Evolutionary conservation across 1,140 invertebrate genomes (phyloP), one percentile per base, ranked within the genome.

Genomic region (Pectinophora gossypiella): DNA sequence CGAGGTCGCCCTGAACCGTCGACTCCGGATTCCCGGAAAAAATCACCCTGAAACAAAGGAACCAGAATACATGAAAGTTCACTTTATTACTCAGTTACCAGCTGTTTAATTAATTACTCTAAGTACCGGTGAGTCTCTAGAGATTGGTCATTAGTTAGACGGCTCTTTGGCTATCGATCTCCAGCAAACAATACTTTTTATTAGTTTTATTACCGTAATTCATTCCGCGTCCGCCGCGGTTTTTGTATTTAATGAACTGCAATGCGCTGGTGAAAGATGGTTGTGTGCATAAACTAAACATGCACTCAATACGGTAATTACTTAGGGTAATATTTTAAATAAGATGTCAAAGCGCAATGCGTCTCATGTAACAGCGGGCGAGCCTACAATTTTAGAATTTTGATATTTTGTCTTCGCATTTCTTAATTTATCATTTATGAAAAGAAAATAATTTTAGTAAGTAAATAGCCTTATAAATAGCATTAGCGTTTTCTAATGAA

Each of bases 81-180:
- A 72, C 64, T 73, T 69, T 59, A 63, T 58, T 74, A 73, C 61
- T 74, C 59, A 65, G 74, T 68, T 72, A 66, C 63, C 67, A 56
- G 45, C 54, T 54, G 61, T 79, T 75, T 78, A 76, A 81, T 83
- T 82, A 83, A 85, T 85, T 83, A 85, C 56, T 65, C 64, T 71
- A 75, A 85, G 82, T 85, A 76, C 76, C 79, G 79, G 76, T 78
- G 76, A 78, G 72, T 72, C 79, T 68, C 73, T 43, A 44, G 79
- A 74, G 76, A 79, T 80, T 72, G 78, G 72, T 80, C 78, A 82
- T 84, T 82, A 83, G 84, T 85, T 82, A 79, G 71, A 70, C 67
- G 69, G 54, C 59, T 70, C 71, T 74, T 68, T 59, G 63, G 50
- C 71, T 58, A 85, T 85, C 77, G 79, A 83, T 85, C 76, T 70